Base-by-base conservation (phyloP, 2,797 vertebrate genomes). In the Clarias laeviceps region DNA sequence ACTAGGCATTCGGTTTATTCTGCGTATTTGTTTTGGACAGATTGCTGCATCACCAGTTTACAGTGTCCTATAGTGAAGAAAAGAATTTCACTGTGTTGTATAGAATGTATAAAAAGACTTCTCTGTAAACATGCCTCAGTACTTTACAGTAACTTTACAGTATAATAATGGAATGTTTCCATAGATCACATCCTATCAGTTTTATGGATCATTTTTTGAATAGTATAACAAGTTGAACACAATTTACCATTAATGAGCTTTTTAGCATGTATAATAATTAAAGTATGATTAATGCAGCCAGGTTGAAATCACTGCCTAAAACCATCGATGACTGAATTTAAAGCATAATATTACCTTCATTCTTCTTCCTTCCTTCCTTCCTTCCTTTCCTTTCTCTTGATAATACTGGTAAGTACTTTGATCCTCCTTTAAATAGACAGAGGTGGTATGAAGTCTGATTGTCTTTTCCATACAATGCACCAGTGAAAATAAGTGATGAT, bases 401-500 rank as follows among this genome's bases (percentile, higher is more conserved):
- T 80, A 89, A 87, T 80, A 80, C 68, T 85, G 68, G 79, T 74
- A 82, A 83, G 82, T 85, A 66, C 88, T 88, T 84, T 87, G 82
- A 86, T 87, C 80, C 62, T 82, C 40, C 59, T 88, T 88, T 83
- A 86, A 86, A 87, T 80, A 82, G 72, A 68, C 76, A 56, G 69
- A 32, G 66, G 57, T 73, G 84, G 64, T 74, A 85, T 82, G 80
- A 80, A 83, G 81, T 50, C 80, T 91, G 91, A 89, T 89, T 91
- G 84, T 80, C 85, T 87, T 76, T 87, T 88, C 87, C 84, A 78
- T 85, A 90, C 91, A 92, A 86, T 72, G 86, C 90, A 86, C 89
- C 92, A 93, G 54, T 79, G 80, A 90, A 88, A 93, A 91, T 89
- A 90, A 91, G 90, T 89, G 85, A 90, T 92, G 90, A 93, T 93